phyloP scores from a whole-genome alignment of 2,797 vertebrate genomes.

The Morelia viridis region DNA sequence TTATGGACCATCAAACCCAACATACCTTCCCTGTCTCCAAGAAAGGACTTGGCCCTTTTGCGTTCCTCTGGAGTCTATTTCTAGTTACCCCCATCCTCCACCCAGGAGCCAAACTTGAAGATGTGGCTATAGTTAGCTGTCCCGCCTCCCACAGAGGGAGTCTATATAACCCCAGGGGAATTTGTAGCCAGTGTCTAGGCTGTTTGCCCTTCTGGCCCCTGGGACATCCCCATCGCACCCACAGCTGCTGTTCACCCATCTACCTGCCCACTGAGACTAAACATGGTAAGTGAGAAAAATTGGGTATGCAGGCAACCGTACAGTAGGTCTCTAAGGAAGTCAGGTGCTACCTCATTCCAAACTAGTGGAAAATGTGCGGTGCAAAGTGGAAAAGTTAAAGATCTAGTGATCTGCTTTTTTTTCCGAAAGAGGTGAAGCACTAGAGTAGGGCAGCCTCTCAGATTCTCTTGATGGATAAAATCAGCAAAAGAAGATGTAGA shows the following conservation, averaged over 20 bases:
- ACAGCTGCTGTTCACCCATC: slow-evolving; percentile 40
- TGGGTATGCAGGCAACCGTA: neutral
- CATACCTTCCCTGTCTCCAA: slow-evolving; percentile 59
- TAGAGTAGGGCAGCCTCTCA: neutral
- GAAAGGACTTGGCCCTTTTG: slow-evolving; percentile 65
- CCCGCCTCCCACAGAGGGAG: slow-evolving; percentile 54
- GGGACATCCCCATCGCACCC: slow-evolving; percentile 18
- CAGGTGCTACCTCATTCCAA: neutral
- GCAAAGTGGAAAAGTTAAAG: neutral
- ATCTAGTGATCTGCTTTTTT: neutral
- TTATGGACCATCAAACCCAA: neutral
- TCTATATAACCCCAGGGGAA: slow-evolving; percentile 84
- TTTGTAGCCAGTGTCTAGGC: slow-evolving; percentile 39
- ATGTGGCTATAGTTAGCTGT: slow-evolving; percentile 85
- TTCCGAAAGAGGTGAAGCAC: neutral
- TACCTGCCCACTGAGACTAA: slow-evolving; percentile 37
- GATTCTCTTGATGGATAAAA: neutral
- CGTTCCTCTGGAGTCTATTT: slow-evolving; percentile 31
- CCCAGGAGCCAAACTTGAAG: slow-evolving; percentile 48
- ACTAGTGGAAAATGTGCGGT: neutral
- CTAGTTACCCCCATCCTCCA: slow-evolving; percentile 30
- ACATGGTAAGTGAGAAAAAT: slow-evolving; percentile 65
- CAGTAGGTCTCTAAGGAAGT: neutral
- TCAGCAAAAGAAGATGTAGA: neutral
- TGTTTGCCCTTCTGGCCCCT: slow-evolving; percentile 27